A percentile compares a stretch with the other conserved stretches of the same genome.
phyloP scores from a whole-genome alignment of 2,113 vertebrate species.

The Oceanodroma tethys region DNA sequence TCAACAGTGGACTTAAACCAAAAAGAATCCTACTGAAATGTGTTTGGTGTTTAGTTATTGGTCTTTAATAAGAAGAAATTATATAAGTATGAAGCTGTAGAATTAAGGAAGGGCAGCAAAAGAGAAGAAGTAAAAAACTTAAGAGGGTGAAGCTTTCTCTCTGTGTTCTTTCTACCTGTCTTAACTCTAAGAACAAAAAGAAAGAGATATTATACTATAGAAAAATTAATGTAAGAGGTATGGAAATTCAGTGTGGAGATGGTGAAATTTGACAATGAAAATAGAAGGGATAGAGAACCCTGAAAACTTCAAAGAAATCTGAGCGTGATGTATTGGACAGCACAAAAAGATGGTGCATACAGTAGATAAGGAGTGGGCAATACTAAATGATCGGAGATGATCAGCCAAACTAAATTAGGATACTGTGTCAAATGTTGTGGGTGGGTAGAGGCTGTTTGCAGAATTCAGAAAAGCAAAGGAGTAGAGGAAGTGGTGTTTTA shows the following conservation, averaged over 20 bases:
- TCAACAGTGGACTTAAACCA: not conserved
- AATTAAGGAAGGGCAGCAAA: not conserved
- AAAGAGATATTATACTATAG: not conserved
- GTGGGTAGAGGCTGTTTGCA: not conserved
- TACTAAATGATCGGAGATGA: rapidly evolving
- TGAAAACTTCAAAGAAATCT: not conserved
- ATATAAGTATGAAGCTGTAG: not conserved
- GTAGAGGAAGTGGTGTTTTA: not conserved
- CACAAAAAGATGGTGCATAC: not conserved
- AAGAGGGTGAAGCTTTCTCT: not conserved
- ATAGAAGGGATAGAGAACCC: not conserved
- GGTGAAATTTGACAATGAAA: not conserved
- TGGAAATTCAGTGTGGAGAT: not conserved
- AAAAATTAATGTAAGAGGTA: not conserved
- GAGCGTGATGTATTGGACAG: not conserved
- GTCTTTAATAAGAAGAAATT: not conserved
- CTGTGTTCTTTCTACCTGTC: not conserved
- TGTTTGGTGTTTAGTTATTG: not conserved
- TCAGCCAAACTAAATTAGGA: not conserved
- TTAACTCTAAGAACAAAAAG: not conserved
- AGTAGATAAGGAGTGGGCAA: not conserved
- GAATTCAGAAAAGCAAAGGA: not conserved
- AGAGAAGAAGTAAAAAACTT: not conserved
- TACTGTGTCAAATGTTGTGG: not conserved
- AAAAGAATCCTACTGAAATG: not conserved